phyloP scores from a whole-genome alignment of 2,888 invertebrate species.

The Hyposoter dolosus region DNA sequence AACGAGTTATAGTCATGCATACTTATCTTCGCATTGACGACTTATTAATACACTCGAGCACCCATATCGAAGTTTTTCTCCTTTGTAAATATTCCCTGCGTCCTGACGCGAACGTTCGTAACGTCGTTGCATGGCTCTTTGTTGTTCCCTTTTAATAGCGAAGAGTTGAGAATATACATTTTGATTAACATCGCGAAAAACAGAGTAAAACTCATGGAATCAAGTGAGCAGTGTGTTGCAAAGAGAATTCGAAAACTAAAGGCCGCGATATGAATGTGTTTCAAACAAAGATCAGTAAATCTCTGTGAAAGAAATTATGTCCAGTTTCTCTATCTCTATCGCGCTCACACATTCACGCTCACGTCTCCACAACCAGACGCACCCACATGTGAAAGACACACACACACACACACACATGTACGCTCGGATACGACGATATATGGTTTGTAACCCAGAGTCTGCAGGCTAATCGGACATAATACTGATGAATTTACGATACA shows the following conservation, averaged over 20 bases:
- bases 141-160: no score
- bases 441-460: slow-evolving; percentile 67
- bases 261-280: slow-evolving; percentile 34
- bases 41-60: neutral
- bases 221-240: neutral
- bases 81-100: neutral
- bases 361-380: neutral
- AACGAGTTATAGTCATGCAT: neutral
- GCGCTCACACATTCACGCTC: neutral
- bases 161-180: no score
- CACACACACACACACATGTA: slow-evolving; percentile 19
- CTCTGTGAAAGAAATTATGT: slow-evolving; percentile 66
- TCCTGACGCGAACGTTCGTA: neutral
- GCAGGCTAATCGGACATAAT: slow-evolving; percentile 77
- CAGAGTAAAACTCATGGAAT: neutral
- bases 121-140: no score
- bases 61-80: neutral
- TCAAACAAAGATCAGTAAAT: slow-evolving; percentile 71
- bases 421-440: slow-evolving; percentile 65
- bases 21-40: neutral
- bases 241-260: neutral
- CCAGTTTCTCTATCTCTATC: neutral
- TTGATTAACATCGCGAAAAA: neutral
- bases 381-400: neutral
- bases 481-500: slow-evolving; percentile 77